phyloP scores from a whole-genome alignment of 2,888 invertebrate genomes.

The Endomychus coccineus region DNA sequence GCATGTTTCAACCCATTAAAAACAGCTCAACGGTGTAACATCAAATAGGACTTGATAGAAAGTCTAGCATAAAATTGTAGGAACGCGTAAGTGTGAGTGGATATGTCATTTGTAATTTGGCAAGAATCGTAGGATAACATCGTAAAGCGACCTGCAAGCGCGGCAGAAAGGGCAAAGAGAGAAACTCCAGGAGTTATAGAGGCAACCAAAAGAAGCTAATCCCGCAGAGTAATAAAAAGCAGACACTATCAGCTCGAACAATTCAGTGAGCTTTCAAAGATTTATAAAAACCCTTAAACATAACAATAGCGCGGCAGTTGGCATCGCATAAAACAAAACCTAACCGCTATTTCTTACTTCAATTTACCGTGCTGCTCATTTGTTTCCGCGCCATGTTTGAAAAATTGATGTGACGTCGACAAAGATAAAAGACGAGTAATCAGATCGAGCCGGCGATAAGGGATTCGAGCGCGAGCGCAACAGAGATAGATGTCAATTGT shows the following conservation, averaged over 20 bases:
- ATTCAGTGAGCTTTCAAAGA: conserved; percentile 36
- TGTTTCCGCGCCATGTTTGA: conserved; percentile 45
- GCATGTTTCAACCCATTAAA: too few relatives aligned
- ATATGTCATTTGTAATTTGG: too few relatives aligned
- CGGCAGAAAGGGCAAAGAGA: conserved; percentile 15
- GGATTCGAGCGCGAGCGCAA: conserved; percentile 29
- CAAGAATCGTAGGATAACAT: too few relatives aligned
- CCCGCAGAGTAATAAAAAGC: conserved; percentile 39
- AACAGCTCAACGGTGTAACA: too few relatives aligned
- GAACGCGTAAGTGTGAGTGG: too few relatives aligned
- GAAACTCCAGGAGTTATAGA: conserved; percentile 29
- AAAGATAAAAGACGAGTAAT: conserved; percentile 43
- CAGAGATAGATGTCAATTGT: conserved; percentile 33
- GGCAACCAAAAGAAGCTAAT: conserved; percentile 27
- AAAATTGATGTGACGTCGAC: conserved; percentile 47
- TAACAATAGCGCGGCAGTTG: conserved; percentile 44
- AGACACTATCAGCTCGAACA: conserved; percentile 31
- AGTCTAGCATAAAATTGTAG: too few relatives aligned
- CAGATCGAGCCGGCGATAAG: conserved; percentile 37
- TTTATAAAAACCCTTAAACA: conserved; percentile 41
- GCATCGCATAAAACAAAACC: conserved; percentile 46
- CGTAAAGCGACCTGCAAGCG: too few relatives aligned
- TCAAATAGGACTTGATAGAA: too few relatives aligned
- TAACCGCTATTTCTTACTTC: conserved; percentile 47
- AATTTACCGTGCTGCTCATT: conserved; percentile 46